These are phyloP conservation scores for Sanderia malayensis DNA, from an alignment of 30 jellyfish, hydroid and myxozoan genomes.

Conservation along the genomic window DNA sequence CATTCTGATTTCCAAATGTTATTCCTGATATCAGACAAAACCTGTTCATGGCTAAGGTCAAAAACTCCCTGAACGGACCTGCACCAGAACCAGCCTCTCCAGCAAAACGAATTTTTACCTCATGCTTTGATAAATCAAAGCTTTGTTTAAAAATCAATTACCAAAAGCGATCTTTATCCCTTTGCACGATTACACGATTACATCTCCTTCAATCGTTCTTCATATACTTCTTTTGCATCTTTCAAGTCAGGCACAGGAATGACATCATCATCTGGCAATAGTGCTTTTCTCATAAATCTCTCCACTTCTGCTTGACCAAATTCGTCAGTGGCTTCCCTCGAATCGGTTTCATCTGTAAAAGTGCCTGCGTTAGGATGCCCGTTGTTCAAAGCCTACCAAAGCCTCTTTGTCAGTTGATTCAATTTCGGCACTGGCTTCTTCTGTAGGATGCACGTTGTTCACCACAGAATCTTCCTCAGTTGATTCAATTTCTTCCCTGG, in stretches of 20 bases:
- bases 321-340: not conserved
- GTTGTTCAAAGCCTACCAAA: not conserved
- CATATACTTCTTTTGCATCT: not conserved
- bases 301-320: conserved; percentile 1
- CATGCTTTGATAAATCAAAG: not conserved
- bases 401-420: not conserved
- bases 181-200: not conserved
- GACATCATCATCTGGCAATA: not conserved
- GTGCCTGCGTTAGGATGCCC: not conserved
- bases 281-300: not conserved
- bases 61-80: not conserved
- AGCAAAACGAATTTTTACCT: not conserved
- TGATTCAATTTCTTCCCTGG: too few species aligned
- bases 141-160: not conserved
- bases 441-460: not conserved
- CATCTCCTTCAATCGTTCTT: not conserved
- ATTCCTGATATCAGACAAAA: not conserved
- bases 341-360: not conserved
- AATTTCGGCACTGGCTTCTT: not conserved
- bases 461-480: not conserved
- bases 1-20: not conserved
- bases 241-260: not conserved
- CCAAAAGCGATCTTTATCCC: not conserved
- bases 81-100: conserved; percentile 1
- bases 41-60: not conserved